phyloP scores from a whole-genome alignment of 1,140 invertebrate genomes.

The Drosophila trapezifrons region DNA sequence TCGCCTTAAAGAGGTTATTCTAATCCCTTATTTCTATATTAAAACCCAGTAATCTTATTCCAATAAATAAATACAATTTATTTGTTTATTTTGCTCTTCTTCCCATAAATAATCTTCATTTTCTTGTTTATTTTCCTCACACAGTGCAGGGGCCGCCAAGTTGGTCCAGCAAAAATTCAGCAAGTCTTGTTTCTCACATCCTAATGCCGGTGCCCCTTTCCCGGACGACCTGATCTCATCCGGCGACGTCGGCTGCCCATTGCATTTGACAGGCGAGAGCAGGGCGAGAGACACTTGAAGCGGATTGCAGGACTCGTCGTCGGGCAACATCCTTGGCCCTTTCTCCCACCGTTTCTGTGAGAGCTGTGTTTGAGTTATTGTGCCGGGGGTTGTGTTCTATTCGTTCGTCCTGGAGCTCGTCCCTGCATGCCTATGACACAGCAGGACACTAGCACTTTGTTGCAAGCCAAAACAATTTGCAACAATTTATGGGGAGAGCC shows the following conservation, averaged over 20 bases:
- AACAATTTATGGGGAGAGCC: conserved; percentile 56
- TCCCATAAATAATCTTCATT: not conserved
- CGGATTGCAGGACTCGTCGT: conserved; percentile 60
- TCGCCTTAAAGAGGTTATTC: too few relatives aligned
- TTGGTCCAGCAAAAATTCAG: conserved; percentile 65
- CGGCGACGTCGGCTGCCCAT: conserved; percentile 14
- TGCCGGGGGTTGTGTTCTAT: conserved; percentile 43
- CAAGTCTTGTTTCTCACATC: conserved; percentile 46
- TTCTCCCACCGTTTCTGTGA: conserved; percentile 8
- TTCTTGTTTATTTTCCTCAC: conserved; percentile 4
- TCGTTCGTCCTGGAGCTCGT: conserved; percentile 26
- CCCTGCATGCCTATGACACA: conserved; percentile 60
- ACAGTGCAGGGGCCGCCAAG: conserved; percentile 54
- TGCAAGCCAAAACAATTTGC: conserved; percentile 58
- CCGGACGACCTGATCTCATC: not conserved
- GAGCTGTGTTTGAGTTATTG: conserved; percentile 81
- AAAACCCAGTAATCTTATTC: too few relatives aligned
- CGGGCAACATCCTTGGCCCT: conserved; percentile 23
- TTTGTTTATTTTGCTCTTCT: not conserved
- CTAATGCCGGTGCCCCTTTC: conserved; percentile 2
- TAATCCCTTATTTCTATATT: not conserved
- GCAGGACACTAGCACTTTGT: conserved; percentile 68
- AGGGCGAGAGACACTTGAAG: conserved; percentile 69
- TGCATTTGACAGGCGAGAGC: conserved; percentile 65
- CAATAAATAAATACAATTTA: not conserved